Evolutionary conservation across 2,888 invertebrate species (phyloP).

Genomic region (Clostera curtula): DNA sequence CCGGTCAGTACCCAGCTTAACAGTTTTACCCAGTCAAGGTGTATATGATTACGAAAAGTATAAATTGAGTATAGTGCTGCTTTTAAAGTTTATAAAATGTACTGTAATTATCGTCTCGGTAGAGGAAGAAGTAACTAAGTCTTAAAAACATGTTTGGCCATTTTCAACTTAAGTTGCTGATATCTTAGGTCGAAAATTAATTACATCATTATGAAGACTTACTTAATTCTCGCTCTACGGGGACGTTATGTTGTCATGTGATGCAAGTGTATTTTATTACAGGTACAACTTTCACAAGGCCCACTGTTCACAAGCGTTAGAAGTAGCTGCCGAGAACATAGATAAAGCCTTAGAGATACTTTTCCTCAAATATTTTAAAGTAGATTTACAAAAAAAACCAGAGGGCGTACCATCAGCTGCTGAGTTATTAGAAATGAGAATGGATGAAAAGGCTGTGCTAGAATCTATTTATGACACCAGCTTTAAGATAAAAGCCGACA

Average conservation of each 20-base stretch:
- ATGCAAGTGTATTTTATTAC: slow-evolving; percentile 25
- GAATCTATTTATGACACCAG: slow-evolving; percentile 84
- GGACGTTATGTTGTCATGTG: not conserved
- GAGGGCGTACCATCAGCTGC: slow-evolving; percentile 57
- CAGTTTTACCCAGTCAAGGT: too few species aligned
- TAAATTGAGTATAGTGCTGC: too few species aligned
- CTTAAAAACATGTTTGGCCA: too few species aligned
- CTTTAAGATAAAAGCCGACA: slow-evolving; percentile 80
- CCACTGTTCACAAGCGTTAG: slow-evolving; percentile 84
- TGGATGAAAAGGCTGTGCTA: slow-evolving; percentile 83
- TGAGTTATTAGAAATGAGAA: slow-evolving; percentile 78
- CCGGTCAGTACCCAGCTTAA: too few species aligned
- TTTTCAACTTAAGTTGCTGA: too few species aligned
- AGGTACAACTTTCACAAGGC: slow-evolving; percentile 84
- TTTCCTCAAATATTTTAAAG: slow-evolving; percentile 80
- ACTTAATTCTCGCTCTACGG: too few species aligned
- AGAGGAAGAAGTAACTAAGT: too few species aligned
- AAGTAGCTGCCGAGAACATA: slow-evolving; percentile 78
- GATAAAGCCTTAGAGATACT: slow-evolving; percentile 82
- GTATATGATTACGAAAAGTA: too few species aligned
- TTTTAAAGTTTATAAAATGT: too few species aligned
- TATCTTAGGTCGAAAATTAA: too few species aligned
- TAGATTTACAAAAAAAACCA: slow-evolving; percentile 49
- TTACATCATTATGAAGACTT: too few species aligned
- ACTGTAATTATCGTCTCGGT: too few species aligned